phyloP scores from a whole-genome alignment of 1,140 invertebrate species.

The Drosophila athabasca region DNA sequence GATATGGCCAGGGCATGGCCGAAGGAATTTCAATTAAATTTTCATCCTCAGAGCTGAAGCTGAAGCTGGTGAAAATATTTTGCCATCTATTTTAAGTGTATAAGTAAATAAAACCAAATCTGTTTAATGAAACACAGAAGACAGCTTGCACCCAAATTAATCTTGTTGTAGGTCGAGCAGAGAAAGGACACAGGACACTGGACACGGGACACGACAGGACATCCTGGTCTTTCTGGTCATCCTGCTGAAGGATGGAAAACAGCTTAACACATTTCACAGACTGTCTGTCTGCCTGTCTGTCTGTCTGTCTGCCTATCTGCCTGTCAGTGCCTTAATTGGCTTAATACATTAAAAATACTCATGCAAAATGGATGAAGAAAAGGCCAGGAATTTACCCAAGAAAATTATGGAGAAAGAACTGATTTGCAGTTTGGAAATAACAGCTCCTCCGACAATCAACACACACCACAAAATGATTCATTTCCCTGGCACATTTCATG shows the following conservation, averaged over 20 bases:
- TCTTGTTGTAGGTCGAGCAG: conserved; percentile 11
- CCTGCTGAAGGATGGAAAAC: neutral
- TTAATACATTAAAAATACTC: conserved; percentile 72
- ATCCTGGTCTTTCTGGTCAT: conserved; percentile 1
- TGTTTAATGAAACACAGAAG: conserved; percentile 64
- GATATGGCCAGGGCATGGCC: conserved; percentile 25
- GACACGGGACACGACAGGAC: conserved; percentile 18
- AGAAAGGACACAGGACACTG: conserved; percentile 17
- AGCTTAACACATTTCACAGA: conserved; percentile 35
- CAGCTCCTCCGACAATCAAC: conserved; percentile 7
- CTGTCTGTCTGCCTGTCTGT: neutral
- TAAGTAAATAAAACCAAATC: conserved; percentile 61
- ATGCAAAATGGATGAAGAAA: conserved; percentile 44
- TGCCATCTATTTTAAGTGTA: conserved; percentile 41
- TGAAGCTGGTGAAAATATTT: conserved; percentile 46
- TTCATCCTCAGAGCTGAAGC: conserved; percentile 4
- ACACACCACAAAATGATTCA: conserved; percentile 12
- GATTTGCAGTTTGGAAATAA: conserved; percentile 13
- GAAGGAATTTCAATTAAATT: conserved; percentile 67
- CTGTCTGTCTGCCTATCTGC: conserved; percentile 1
- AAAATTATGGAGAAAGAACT: conserved; percentile 38
- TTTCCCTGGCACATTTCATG: conserved; percentile 32
- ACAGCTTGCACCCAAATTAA: conserved; percentile 53
- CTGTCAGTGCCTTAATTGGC: conserved; percentile 52
- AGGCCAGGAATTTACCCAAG: conserved; percentile 46